These are phyloP conservation scores for Limnephilus auricula DNA, from an alignment of 2,888 invertebrate species.

Conservation along the genomic window DNA sequence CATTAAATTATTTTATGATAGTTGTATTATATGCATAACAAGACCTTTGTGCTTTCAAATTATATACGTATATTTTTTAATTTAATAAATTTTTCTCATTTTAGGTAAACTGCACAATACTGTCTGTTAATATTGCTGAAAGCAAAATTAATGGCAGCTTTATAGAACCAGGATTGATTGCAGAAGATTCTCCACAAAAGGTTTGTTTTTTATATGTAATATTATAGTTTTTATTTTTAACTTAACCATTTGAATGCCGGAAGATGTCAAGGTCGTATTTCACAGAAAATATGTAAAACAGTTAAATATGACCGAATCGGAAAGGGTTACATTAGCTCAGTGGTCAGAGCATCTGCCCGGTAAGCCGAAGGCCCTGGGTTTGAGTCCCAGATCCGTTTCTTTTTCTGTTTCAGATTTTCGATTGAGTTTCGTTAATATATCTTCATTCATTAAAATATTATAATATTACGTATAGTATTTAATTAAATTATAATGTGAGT, in stretches of 20 bases:
- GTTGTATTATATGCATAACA: neutral
- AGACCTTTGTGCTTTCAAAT: neutral
- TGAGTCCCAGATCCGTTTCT: too few relatives aligned
- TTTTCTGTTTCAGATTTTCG: too few relatives aligned
- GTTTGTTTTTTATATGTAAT: neutral
- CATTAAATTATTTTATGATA: neutral
- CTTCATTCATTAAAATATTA: too few relatives aligned
- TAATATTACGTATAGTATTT: too few relatives aligned
- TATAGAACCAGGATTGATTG: conserved; percentile 63
- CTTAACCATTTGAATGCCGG: too few relatives aligned
- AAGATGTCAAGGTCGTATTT: too few relatives aligned
- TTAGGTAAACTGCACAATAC: conserved; percentile 77
- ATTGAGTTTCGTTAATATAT: too few relatives aligned
- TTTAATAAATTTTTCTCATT: conserved; percentile 64
- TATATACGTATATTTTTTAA: neutral
- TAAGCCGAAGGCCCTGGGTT: too few relatives aligned
- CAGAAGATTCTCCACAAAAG: neutral
- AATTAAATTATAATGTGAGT: neutral
- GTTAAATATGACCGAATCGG: too few relatives aligned
- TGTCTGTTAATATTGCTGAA: conserved; percentile 70
- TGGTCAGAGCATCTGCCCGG: too few relatives aligned
- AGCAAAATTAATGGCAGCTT: conserved; percentile 75
- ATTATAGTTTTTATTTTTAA: neutral
- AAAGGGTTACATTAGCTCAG: too few relatives aligned
- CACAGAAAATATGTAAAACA: too few relatives aligned